phyloP scores from a whole-genome alignment of 2,113 vertebrate genomes.

The Hymenochirus boettgeri region DNA sequence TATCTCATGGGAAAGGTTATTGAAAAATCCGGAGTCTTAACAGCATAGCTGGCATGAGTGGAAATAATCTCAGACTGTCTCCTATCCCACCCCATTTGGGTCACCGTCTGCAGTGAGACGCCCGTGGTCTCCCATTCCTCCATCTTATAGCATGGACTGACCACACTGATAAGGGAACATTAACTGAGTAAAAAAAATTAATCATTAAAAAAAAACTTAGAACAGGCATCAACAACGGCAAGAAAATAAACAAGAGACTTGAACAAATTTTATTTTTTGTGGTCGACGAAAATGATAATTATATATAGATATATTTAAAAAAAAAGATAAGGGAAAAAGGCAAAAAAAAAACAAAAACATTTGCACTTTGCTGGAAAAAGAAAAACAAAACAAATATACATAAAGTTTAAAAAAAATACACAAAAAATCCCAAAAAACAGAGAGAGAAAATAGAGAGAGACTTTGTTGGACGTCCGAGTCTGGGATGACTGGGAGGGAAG shows the following conservation, averaged over 20 bases:
- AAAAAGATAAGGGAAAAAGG: conserved; percentile 39
- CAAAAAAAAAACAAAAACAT: conserved; percentile 38
- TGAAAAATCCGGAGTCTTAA: conserved; percentile 87
- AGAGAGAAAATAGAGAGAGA: conserved; percentile 14
- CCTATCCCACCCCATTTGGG: conserved; percentile 76
- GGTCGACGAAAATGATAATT: conserved; percentile 40
- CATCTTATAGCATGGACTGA: conserved; percentile 72
- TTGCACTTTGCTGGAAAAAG: conserved; percentile 44
- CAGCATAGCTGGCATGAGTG: conserved; percentile 84
- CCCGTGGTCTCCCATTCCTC: conserved; percentile 83
- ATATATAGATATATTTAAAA: conserved; percentile 43
- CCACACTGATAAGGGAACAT: conserved; percentile 42
- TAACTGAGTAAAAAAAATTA: conserved; percentile 35
- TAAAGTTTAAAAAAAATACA: conserved; percentile 34
- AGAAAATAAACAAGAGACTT: conserved; percentile 46
- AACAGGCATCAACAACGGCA: conserved; percentile 47
- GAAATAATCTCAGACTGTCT: conserved; percentile 76
- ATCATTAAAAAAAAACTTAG: conserved; percentile 37
- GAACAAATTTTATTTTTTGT: conserved; percentile 45
- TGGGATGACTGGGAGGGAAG: conserved; percentile 25
- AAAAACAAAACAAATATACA: no score
- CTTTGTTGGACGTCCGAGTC: conserved; percentile 24
- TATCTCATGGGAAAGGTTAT: conserved; percentile 64
- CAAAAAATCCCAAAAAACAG: no score
- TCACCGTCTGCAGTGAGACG: conserved; percentile 74